Evolutionary conservation across 2,797 vertebrate genomes (phyloP).

Genomic region (Channallabes apus): DNA sequence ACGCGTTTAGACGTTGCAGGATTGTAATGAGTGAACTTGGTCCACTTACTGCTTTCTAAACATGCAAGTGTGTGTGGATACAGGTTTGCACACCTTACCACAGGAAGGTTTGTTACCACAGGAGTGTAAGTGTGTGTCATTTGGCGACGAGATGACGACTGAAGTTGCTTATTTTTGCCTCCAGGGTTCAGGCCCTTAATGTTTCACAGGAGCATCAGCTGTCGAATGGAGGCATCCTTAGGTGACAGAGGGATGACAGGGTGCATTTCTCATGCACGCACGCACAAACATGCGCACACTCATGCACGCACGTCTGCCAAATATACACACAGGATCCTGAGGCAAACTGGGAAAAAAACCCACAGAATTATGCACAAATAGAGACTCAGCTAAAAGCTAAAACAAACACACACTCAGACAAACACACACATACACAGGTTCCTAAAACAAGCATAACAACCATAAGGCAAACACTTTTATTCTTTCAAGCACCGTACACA

Average conservation of each 20-base stretch:
- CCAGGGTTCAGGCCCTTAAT: not conserved
- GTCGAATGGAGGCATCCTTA: not conserved
- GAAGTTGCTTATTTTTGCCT: constrained; percentile 5
- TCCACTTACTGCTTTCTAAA: not conserved
- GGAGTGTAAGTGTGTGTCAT: not conserved
- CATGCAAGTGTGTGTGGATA: not conserved
- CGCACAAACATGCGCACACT: not conserved
- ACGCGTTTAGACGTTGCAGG: not conserved
- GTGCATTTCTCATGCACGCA: not conserved
- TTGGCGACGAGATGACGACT: too few species aligned
- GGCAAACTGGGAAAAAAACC: not conserved
- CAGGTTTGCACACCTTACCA: not conserved
- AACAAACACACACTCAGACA: not conserved
- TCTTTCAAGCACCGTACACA: not conserved
- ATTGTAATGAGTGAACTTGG: not conserved
- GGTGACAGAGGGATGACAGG: not conserved
- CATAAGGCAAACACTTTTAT: not conserved
- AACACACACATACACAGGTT: not conserved
- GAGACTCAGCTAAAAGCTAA: not conserved
- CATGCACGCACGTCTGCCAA: not conserved
- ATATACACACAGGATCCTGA: not conserved
- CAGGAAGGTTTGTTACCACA: too few species aligned
- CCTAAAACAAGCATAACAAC: not conserved
- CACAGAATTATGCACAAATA: not conserved
- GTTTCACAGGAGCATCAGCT: not conserved